Conservation (phyloP, 2,797 vertebrate species). For the Cryptoprocta ferox region DNA sequence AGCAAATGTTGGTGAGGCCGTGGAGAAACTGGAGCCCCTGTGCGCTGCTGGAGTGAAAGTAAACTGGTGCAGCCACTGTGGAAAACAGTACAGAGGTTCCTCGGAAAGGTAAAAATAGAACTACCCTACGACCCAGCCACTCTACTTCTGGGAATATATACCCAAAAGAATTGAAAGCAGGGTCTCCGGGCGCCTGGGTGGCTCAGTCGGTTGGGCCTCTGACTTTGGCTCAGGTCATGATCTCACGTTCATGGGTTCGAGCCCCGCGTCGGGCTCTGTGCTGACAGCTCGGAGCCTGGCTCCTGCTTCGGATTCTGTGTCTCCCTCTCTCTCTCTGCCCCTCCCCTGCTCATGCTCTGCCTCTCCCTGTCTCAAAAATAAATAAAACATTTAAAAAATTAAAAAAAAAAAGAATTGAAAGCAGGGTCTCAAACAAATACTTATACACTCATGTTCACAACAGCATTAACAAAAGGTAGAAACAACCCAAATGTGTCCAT, state of each 20-base stretch:
- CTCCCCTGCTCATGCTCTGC: too few relatives aligned
- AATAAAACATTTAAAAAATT: too few relatives aligned
- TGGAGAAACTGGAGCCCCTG: rapidly evolving
- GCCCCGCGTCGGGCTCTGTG: too few relatives aligned
- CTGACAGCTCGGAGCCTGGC: too few relatives aligned
- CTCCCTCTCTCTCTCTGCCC: too few relatives aligned
- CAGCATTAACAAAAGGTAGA: background rate
- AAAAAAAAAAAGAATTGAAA: background rate
- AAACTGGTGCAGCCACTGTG: rapidly evolving
- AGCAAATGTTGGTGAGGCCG: background rate
- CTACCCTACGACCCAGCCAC: rapidly evolving
- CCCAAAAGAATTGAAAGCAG: background rate
- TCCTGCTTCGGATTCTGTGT: too few relatives aligned
- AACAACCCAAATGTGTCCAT: background rate
- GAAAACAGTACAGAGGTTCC: rapidly evolving
- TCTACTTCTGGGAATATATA: background rate
- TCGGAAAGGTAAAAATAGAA: background rate
- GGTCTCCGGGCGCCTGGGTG: too few relatives aligned
- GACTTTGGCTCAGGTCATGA: too few relatives aligned
- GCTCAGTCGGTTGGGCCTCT: too few relatives aligned
- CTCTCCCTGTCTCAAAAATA: too few relatives aligned
- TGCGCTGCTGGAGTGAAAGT: rapidly evolving
- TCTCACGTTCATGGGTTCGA: too few relatives aligned
- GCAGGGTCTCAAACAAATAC: background rate
- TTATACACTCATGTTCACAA: too few relatives aligned